Conservation (phyloP, 2,888 invertebrate species). For the Drosophila basisetae region DNA sequence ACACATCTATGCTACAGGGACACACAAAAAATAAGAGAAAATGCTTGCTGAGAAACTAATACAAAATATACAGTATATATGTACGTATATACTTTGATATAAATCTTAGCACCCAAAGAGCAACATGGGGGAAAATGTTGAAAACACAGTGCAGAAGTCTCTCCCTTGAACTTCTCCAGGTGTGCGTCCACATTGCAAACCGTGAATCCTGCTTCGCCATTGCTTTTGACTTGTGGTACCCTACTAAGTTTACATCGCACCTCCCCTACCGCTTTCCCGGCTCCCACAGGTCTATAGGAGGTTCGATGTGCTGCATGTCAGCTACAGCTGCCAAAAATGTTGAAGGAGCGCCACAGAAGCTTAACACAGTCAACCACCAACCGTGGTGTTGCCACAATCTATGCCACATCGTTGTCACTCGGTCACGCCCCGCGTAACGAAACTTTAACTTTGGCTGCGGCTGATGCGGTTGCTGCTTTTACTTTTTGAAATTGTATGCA, state of each 20-base stretch:
- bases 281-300: background rate
- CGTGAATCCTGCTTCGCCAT: background rate
- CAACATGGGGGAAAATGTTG: conserved; percentile 28
- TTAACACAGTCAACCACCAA: conserved; percentile 29
- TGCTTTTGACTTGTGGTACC: conserved; percentile 44
- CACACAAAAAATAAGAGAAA: conserved; percentile 20
- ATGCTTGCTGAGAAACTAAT: conserved; percentile 6
- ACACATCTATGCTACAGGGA: conserved; percentile 1
- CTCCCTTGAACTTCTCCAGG: conserved; percentile 11
- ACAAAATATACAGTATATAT: conserved; percentile 2
- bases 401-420: conserved; percentile 70
- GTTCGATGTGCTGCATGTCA: conserved; percentile 43
- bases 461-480: conserved; percentile 47
- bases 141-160: conserved; percentile 25
- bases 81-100: background rate
- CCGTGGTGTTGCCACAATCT: conserved; percentile 45
- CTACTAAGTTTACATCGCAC: background rate
- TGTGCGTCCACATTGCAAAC: conserved; percentile 11
- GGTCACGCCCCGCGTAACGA: conserved; percentile 56
- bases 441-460: conserved; percentile 42
- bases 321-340: conserved; percentile 59
- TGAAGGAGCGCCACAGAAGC: conserved; percentile 30
- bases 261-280: background rate
- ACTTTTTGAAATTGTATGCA: conserved; percentile 79
- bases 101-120: background rate